Conservation (phyloP, 1,140 invertebrate species). For the Temnothorax nylanderi region DNA sequence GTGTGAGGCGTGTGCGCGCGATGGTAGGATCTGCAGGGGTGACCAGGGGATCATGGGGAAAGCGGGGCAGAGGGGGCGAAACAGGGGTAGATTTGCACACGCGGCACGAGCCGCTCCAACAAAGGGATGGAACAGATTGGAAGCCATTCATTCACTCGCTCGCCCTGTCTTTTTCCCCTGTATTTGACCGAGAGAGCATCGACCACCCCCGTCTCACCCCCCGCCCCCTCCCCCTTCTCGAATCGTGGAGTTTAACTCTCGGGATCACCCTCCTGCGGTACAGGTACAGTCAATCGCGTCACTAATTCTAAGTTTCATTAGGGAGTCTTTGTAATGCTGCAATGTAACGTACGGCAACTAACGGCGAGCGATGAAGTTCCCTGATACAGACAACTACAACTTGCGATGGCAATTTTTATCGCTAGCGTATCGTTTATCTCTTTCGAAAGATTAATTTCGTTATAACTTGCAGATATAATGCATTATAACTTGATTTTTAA, state of each 20-base stretch:
- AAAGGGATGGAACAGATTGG: slow-evolving; percentile 80
- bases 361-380: background rate
- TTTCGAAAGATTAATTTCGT: background rate
- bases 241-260: slow-evolving; percentile 60
- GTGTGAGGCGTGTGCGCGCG: slow-evolving; percentile 67
- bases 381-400: background rate
- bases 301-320: slow-evolving; percentile 58
- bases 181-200: slow-evolving; percentile 75
- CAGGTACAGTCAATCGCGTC: slow-evolving; percentile 62
- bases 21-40: slow-evolving; percentile 42
- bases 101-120: slow-evolving; percentile 84
- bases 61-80: slow-evolving; percentile 32
- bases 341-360: slow-evolving; percentile 1
- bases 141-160: slow-evolving; percentile 71
- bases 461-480: background rate
- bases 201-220: slow-evolving; percentile 64
- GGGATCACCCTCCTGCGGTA: slow-evolving; percentile 51
- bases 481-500: background rate
- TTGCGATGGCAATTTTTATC: background rate
- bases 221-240: slow-evolving; percentile 49
- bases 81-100: slow-evolving; percentile 81
- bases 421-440: background rate
- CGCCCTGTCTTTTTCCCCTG: slow-evolving; percentile 73
- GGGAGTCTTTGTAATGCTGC: slow-evolving; percentile 41
- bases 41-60: background rate